These are phyloP conservation scores for Columba janthina DNA, from an alignment of 2,113 vertebrate genomes.

Conservation along the genomic window DNA sequence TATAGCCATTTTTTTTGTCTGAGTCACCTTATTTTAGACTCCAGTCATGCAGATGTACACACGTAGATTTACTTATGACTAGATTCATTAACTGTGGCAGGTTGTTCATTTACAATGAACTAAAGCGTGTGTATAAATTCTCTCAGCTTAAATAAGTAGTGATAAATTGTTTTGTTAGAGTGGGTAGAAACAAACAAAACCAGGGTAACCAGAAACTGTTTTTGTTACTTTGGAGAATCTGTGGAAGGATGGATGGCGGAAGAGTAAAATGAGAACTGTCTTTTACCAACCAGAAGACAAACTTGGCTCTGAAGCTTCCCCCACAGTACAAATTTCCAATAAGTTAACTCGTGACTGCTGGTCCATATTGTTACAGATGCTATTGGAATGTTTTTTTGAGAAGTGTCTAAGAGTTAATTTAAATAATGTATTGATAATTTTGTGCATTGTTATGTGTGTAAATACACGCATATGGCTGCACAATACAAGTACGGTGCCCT, in stretches of 20 bases:
- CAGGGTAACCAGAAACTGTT: not conserved
- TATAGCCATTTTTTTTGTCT: not conserved
- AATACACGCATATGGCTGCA: not conserved
- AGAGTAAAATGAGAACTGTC: not conserved
- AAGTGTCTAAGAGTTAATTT: not conserved
- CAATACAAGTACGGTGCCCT: not conserved
- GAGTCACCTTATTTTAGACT: not conserved
- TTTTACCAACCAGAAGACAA: not conserved
- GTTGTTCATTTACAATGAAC: not conserved
- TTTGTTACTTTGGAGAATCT: not conserved
- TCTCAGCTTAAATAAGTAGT: not conserved
- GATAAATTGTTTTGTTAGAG: not conserved
- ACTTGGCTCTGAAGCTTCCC: not conserved
- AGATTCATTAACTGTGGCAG: not conserved
- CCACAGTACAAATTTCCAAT: not conserved
- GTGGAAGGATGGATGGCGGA: not conserved
- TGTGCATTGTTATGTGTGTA: not conserved
- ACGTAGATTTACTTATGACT: not conserved
- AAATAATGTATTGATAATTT: not conserved
- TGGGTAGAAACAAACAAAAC: not conserved
- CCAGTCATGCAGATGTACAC: not conserved
- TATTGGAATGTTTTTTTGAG: not conserved
- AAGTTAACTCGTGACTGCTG: not conserved
- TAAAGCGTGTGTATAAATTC: not conserved
- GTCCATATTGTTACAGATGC: not conserved